A percentile compares a stretch with the other conserved stretches of the same genome.
phyloP scores from a whole-genome alignment of 2,113 vertebrate genomes.

The Strigops habroptila region DNA sequence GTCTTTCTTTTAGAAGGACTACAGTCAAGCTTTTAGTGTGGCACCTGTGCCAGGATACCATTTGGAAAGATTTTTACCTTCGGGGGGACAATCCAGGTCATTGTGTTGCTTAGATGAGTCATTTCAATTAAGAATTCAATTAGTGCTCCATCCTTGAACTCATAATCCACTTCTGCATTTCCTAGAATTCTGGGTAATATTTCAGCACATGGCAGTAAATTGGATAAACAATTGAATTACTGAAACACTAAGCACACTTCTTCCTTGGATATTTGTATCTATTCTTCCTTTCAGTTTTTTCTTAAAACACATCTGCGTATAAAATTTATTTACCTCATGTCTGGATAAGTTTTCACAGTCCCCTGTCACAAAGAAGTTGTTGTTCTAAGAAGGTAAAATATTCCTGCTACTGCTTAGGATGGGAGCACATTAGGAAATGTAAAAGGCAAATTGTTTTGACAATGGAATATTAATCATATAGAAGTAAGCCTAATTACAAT shows the following conservation, averaged over 20 bases:
- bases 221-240: conserved; percentile 12
- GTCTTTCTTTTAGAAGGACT: not conserved
- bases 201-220: conserved; percentile 1
- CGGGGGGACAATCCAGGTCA: not conserved
- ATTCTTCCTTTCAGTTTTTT: not conserved
- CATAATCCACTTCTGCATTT: conserved; percentile 7
- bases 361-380: not conserved
- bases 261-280: not conserved
- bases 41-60: not conserved
- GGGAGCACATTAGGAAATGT: not conserved
- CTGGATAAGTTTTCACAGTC: not conserved
- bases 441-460: not conserved
- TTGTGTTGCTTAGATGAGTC: not conserved
- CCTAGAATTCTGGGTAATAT: conserved; percentile 38
- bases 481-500: not conserved
- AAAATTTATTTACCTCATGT: not conserved
- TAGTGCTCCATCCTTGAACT: conserved; percentile 28
- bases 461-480: not conserved
- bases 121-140: conserved; percentile 46
- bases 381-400: not conserved
- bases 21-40: not conserved
- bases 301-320: not conserved
- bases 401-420: not conserved
- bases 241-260: not conserved
- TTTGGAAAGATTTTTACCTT: not conserved